phyloP scores from a whole-genome alignment of 1,140 invertebrate species.

The Diprion similis region DNA sequence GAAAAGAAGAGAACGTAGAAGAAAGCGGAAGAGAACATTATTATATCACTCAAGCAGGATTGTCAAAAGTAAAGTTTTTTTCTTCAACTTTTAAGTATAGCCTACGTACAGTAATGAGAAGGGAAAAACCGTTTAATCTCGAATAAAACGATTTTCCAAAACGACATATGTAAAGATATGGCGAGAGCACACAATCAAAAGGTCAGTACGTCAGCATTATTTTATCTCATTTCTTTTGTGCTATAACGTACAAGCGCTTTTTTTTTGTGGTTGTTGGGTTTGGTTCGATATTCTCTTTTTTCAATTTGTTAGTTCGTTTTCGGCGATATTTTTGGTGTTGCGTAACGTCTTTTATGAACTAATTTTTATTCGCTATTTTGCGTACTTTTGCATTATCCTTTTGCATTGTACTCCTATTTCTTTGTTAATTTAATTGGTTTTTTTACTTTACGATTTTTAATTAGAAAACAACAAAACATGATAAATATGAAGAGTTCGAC shows the following conservation, averaged over 20 bases:
- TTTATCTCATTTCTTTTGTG: not conserved
- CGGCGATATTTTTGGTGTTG: too few relatives aligned
- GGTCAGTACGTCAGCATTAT: not conserved
- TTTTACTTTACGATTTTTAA: not conserved
- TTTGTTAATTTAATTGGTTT: not conserved
- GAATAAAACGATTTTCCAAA: constrained; percentile 9
- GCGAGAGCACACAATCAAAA: too few relatives aligned
- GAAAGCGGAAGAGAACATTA: constrained; percentile 25
- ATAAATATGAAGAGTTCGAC: too few relatives aligned
- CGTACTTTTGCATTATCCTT: too few relatives aligned
- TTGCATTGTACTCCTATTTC: not conserved
- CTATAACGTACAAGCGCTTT: not conserved
- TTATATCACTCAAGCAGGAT: constrained; percentile 36
- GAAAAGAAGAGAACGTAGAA: constrained; percentile 22
- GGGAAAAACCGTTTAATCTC: constrained; percentile 15
- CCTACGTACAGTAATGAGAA: constrained; percentile 16
- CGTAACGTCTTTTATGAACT: too few relatives aligned
- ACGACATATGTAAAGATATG: too few relatives aligned
- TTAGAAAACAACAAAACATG: not conserved
- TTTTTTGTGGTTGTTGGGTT: not conserved
- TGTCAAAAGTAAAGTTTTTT: constrained; percentile 32
- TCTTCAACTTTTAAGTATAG: constrained; percentile 24
- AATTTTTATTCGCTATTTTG: too few relatives aligned
- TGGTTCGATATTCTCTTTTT: not conserved
- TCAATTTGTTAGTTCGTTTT: not conserved